phyloP scores from a whole-genome alignment of 2,797 vertebrate species.

The Clarias laeviceps region DNA sequence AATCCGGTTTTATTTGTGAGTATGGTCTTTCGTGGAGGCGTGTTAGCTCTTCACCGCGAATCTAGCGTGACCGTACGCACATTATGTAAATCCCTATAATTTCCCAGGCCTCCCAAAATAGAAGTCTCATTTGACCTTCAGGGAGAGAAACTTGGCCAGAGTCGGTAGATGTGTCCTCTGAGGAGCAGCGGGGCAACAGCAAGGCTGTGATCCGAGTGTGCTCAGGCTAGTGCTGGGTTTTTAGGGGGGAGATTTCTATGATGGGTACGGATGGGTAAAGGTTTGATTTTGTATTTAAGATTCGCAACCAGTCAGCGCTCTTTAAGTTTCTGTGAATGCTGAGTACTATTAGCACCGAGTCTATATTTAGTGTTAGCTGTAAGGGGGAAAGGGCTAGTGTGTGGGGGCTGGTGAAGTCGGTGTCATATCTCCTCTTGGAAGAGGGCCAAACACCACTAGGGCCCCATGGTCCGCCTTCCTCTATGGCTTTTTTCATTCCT shows the following conservation, averaged over 20 bases:
- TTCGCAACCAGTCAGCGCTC: slow-evolving; percentile 61
- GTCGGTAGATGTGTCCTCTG: slow-evolving; percentile 43
- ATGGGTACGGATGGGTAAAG: slow-evolving; percentile 49
- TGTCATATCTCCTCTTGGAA: slow-evolving; percentile 71
- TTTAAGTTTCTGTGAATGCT: slow-evolving; percentile 69
- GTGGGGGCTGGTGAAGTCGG: slow-evolving; percentile 54
- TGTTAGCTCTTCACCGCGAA: slow-evolving; percentile 25
- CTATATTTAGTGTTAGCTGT: slow-evolving; percentile 74
- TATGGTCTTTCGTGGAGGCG: slow-evolving; percentile 23
- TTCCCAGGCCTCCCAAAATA: slow-evolving; percentile 65
- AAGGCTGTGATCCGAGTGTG: slow-evolving; percentile 29
- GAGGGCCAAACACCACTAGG: slow-evolving; percentile 66
- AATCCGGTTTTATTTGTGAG: slow-evolving; percentile 32
- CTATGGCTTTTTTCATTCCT: slow-evolving; percentile 57
- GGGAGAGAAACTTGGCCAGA: slow-evolving; percentile 53
- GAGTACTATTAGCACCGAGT: slow-evolving; percentile 60
- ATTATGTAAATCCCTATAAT: slow-evolving; percentile 52
- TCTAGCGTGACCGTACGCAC: slow-evolving; percentile 42
- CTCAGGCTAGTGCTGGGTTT: slow-evolving; percentile 54
- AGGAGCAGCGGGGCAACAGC: slow-evolving; percentile 34
- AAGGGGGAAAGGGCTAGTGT: slow-evolving; percentile 34
- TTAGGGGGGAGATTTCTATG: slow-evolving; percentile 18
- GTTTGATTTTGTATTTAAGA: slow-evolving; percentile 63
- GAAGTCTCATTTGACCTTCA: slow-evolving; percentile 63
- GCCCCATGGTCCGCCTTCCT: slow-evolving; percentile 38